Evolutionary conservation across 2,113 vertebrate genomes (phyloP), one percentile per base, ranked within the genome.

Genomic region (Ibidorhyncha struthersii): DNA sequence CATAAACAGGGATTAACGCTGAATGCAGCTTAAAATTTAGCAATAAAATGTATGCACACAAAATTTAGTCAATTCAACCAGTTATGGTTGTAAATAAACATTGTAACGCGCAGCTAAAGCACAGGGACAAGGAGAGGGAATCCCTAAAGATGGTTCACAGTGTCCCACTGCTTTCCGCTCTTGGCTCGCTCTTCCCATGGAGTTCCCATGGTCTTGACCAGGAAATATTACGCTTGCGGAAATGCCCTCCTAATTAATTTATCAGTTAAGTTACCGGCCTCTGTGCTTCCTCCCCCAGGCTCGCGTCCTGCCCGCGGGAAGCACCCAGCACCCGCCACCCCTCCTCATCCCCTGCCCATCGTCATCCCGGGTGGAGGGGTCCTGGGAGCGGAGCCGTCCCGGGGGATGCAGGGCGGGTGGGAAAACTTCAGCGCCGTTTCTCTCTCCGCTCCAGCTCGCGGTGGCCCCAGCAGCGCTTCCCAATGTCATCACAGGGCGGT

Each of bases 1-100:
- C 93, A 92, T 97, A 96, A 97, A 98, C 92, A 96, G 93, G 95
- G 95, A 96, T 98, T 97, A 98, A 96, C 56, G 92, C 91, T 95
- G 96, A 95, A 96, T 89, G 87, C 94, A 66, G 94, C 90, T 66
- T 83, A 86, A 97, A 96, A 94, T 96, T 95, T 80, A 43, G 93
- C 95, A 96, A 89, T 74, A 65, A 76, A 97, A 95, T 76, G 74
- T 25, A 25, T 61, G 72, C 77, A 55, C 82, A 74, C 63, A 92
- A 86, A 95, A 14, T 95, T 67, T 86, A 76, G 87, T 77, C 92
- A 65, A 91, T 94, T 97, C 92, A 85, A 71, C 89, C 86, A 18
- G 65, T 91, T 97, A 74, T 25, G 88, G 67, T 34, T 80, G 79
- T 90, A 71, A 53, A 81, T 81, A 96, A 93, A 91, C 86, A 78